A percentile compares a stretch with the other conserved stretches of the same genome.
Evolutionary conservation across 2,888 invertebrate species (phyloP).

Genomic region (Melanchra persicariae): DNA sequence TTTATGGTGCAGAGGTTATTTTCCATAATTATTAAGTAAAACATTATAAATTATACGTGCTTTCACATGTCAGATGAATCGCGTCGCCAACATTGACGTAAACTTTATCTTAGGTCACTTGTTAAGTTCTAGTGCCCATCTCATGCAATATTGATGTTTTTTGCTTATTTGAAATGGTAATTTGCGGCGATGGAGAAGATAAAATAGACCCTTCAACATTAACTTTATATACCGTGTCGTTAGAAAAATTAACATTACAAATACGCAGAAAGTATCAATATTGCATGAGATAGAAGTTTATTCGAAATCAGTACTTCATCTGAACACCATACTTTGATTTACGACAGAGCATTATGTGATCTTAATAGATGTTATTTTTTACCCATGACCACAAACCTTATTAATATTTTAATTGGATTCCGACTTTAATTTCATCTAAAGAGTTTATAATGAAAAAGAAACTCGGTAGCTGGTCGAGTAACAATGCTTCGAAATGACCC

Average conservation of each 20-base stretch:
- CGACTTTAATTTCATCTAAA: slow-evolving; percentile 36
- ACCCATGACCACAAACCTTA: slow-evolving; percentile 21
- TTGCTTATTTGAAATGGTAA: slow-evolving; percentile 54
- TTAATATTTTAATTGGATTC: slow-evolving; percentile 46
- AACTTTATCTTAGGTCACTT: slow-evolving; percentile 50
- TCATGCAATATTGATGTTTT: slow-evolving; percentile 60
- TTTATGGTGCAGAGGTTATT: slow-evolving; percentile 39
- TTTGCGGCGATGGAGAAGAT: slow-evolving; percentile 44
- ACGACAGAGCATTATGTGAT: slow-evolving; percentile 1
- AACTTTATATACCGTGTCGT: slow-evolving; percentile 42
- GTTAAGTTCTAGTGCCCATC: slow-evolving; percentile 42
- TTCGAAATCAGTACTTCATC: slow-evolving; percentile 26
- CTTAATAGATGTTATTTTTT: slow-evolving; percentile 16
- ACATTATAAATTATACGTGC: slow-evolving; percentile 42
- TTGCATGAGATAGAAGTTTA: slow-evolving; percentile 29
- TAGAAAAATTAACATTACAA: slow-evolving; percentile 55
- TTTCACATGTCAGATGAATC: slow-evolving; percentile 56
- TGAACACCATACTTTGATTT: slow-evolving; percentile 6
- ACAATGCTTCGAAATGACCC: slow-evolving; percentile 55
- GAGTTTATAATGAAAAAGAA: slow-evolving; percentile 45
- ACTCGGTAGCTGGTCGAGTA: slow-evolving; percentile 26
- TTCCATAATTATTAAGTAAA: slow-evolving; percentile 56
- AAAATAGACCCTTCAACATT: slow-evolving; percentile 57
- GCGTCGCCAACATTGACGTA: slow-evolving; percentile 39
- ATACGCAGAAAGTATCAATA: slow-evolving; percentile 42